Evolutionary conservation across 2,113 vertebrate genomes (phyloP), one percentile per base, ranked within the genome.

Genomic region (Progne subis): DNA sequence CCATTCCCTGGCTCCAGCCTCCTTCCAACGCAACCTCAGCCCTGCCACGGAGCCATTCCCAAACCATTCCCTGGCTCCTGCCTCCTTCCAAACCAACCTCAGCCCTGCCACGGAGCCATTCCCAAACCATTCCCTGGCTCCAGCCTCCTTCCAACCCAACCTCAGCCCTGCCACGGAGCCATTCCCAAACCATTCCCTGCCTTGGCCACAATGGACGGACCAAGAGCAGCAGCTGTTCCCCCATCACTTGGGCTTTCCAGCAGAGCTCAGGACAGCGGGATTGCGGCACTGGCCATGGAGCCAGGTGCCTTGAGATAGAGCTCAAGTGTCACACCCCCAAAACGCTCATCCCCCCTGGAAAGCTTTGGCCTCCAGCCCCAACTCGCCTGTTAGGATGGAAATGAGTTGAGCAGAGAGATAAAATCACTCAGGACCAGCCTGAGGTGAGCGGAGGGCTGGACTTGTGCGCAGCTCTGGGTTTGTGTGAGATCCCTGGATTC

Each of bases 161-260:
- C n/a, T 14, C 25, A 2, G n/a, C 16, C 39, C 4, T 11, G 52
- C 65, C 44, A 9, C 0, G 11, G 37, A 69, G 59, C 44, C 63
- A 1, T 19, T 56, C 41, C 80, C 29, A 3, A 72, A 29, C 0
- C 0, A 4, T 13, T 7, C 14, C 26, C 11, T 14, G 0, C 37
- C 70, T 59, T 10, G 0, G 43, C 41, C 80, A 28, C 2, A 0
- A 28, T 0, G 46, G 26, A 17, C 52, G 56, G 2, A 3, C 19
- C 49, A 12, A 12, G 32, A 52, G 50, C 37, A 14, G 50, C 31
- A 65, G 80, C 68, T 1, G 6, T 6, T 26, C 23, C 46, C 18
- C 11, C 50, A 19, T 18, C 82, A 10, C 0, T 1, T 16, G 9
- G 6, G 14, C 47, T 9, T 75, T 75, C 74, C 87, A 89, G 93